Conservation (phyloP, 2,888 invertebrate species). For the Elegia similella region DNA sequence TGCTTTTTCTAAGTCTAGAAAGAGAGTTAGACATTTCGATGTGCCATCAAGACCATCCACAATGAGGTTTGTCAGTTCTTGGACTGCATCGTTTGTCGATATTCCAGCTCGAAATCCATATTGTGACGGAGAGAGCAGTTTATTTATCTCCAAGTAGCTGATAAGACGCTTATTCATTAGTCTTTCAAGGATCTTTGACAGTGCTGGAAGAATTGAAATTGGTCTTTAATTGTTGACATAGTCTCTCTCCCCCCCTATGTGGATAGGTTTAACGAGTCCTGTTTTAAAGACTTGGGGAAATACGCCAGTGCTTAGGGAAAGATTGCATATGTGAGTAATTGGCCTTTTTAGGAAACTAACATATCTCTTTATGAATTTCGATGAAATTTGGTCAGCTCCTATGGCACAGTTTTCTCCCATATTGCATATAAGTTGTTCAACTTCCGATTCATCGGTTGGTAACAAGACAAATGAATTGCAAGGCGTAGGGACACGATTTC, state of each 20-base stretch:
- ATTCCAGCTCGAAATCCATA: conserved; percentile 20
- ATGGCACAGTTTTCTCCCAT: conserved; percentile 7
- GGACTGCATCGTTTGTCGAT: conserved; percentile 22
- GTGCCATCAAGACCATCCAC: conserved; percentile 17
- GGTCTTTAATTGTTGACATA: conserved; percentile 21
- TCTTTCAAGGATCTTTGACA: conserved; percentile 24
- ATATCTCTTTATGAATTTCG: not conserved
- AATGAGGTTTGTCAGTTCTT: conserved; percentile 13
- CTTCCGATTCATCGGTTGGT: too few relatives aligned
- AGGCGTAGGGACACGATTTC: not conserved
- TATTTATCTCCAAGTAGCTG: conserved; percentile 20
- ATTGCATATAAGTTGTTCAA: not conserved
- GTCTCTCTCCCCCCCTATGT: conserved; percentile 2
- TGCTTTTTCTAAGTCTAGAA: conserved; percentile 23
- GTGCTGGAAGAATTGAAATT: conserved; percentile 19
- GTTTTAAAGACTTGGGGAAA: conserved; percentile 2
- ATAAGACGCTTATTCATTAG: conserved; percentile 18
- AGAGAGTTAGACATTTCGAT: conserved; percentile 21
- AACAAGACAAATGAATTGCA: too few relatives aligned
- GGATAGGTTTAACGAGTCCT: not conserved
- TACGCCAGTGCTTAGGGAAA: not conserved
- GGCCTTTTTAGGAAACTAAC: not conserved
- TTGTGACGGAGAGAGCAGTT: conserved; percentile 18
- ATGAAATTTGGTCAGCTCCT: conserved; percentile 14
- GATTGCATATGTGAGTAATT: conserved; percentile 2